Percentiles rank a stretch among this genome's conserved stretches.
phyloP scores from a whole-genome alignment of 2,888 invertebrate species.

The Stenurella melanura region DNA sequence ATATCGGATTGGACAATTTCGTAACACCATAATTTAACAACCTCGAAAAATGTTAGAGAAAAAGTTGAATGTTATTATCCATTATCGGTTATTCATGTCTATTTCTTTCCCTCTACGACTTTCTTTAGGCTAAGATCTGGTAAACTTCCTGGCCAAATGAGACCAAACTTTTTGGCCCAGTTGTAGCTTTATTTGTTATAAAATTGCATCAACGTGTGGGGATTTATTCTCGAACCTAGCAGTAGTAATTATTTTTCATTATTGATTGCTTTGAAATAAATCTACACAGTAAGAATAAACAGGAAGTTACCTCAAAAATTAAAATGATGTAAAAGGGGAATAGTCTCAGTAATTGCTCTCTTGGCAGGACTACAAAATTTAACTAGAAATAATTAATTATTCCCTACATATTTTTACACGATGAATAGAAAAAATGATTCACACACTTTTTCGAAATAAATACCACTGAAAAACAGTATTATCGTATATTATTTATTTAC shows the following conservation, averaged over 20 bases:
- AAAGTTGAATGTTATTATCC: no score
- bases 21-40: no score
- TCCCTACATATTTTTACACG: conserved; percentile 14
- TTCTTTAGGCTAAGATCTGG: background rate
- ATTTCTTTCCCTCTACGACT: no score
- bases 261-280: no score
- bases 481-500: conserved; percentile 9
- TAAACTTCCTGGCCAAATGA: background rate
- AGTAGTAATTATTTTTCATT: no score
- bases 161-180: background rate
- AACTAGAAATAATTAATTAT: conserved; percentile 30
- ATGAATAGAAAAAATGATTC: conserved; percentile 12
- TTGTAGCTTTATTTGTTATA: no score
- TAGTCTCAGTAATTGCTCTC: conserved; percentile 1
- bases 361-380: conserved; percentile 26
- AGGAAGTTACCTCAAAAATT: background rate
- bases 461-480: conserved; percentile 18
- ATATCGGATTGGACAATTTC: no score
- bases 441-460: conserved; percentile 19
- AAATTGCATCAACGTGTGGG: no score
- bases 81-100: no score
- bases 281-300: no score
- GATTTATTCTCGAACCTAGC: no score
- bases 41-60: no score
- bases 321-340: background rate